Evolutionary conservation across 1,140 invertebrate species (phyloP).

Genomic region (Phortica variegata): DNA sequence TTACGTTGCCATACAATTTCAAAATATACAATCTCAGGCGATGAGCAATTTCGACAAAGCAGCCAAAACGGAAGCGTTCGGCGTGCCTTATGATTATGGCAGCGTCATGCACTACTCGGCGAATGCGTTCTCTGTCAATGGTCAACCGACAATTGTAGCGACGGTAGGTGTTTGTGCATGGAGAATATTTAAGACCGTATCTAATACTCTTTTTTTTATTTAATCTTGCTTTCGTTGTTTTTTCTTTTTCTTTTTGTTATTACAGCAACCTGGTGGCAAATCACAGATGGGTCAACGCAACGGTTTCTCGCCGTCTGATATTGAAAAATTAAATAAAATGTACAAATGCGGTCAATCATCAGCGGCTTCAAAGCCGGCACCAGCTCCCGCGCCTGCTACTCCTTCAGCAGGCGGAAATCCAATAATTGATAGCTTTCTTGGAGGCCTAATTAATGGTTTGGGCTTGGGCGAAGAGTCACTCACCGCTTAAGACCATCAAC

Average conservation of each 20-base stretch:
- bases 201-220: no score
- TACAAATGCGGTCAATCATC: slow-evolving; percentile 64
- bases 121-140: slow-evolving; percentile 74
- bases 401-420: slow-evolving; percentile 33
- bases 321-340: slow-evolving; percentile 74
- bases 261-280: slow-evolving; percentile 27
- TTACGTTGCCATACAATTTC: slow-evolving; percentile 69
- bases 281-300: slow-evolving; percentile 67
- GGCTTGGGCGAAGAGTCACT: slow-evolving; percentile 33
- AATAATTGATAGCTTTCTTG: slow-evolving; percentile 43
- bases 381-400: slow-evolving; percentile 13
- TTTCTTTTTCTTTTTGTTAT: background rate
- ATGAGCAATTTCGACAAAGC: slow-evolving; percentile 72
- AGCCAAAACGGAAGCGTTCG: slow-evolving; percentile 63
- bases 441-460: slow-evolving; percentile 42
- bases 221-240: background rate
- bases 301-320: slow-evolving; percentile 70
- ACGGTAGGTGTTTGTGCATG: slow-evolving; percentile 58
- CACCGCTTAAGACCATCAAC: slow-evolving; percentile 11
- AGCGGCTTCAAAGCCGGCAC: slow-evolving; percentile 6
- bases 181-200: no score
- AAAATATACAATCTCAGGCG: slow-evolving; percentile 59
- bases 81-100: slow-evolving; percentile 74
- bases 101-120: slow-evolving; percentile 85
- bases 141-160: slow-evolving; percentile 68